Conservation (phyloP, 2,888 invertebrate species). For the Scaptodrosophila latifasciaeformis region DNA sequence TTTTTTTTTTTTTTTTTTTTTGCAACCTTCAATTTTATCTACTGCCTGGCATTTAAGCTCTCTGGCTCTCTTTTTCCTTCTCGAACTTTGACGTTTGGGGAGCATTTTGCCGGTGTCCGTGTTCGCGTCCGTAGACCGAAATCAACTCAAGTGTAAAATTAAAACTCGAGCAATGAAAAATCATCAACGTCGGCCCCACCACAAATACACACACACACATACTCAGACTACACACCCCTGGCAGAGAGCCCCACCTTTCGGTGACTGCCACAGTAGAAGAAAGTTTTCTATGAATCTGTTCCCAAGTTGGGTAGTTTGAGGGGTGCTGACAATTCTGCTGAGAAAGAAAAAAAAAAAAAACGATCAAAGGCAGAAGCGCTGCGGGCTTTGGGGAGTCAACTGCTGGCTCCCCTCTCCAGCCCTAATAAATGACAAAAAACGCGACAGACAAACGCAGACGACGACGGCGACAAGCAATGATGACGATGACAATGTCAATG, state of each 20-base stretch:
- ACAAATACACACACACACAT: conserved; percentile 15
- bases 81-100: too few species aligned
- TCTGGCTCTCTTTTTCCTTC: too few species aligned
- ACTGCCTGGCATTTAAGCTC: conserved; percentile 8
- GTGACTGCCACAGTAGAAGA: neutral
- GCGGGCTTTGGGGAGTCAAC: too few species aligned
- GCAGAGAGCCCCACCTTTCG: too few species aligned
- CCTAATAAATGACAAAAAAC: conserved; percentile 1
- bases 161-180: conserved; percentile 74
- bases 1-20: too few species aligned
- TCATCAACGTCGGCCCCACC: conserved; percentile 67
- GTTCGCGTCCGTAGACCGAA: conserved; percentile 39
- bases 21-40: conserved; percentile 3
- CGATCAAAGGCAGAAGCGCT: conserved; percentile 58
- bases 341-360: conserved; percentile 31
- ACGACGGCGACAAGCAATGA: conserved; percentile 22
- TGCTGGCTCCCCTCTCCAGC: neutral
- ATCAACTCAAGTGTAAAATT: conserved; percentile 73
- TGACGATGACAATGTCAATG: conserved; percentile 60
- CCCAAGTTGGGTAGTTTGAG: neutral
- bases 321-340: conserved; percentile 14
- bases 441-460: conserved; percentile 6
- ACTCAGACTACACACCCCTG: too few species aligned
- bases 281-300: neutral
- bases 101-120: conserved; percentile 21